These are phyloP conservation scores for Epicauta chinensis DNA, from an alignment of 1,140 invertebrate species.

Conservation along the genomic window DNA sequence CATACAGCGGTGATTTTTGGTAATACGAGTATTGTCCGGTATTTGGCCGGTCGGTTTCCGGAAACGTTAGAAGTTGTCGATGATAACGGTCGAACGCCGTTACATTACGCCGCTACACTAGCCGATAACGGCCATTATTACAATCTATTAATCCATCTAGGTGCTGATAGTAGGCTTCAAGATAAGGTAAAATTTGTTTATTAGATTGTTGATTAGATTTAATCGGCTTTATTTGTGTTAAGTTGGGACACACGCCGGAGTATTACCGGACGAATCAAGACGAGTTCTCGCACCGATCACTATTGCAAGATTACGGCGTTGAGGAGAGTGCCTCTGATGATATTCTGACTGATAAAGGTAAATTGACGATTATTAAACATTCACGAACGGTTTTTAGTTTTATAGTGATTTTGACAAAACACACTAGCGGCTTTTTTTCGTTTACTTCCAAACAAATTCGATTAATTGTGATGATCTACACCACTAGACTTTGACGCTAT, in stretches of 20 bases:
- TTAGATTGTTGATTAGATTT: neutral
- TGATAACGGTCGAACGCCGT: slow-evolving; percentile 75
- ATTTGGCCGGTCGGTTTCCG: slow-evolving; percentile 72
- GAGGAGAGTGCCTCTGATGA: slow-evolving; percentile 56
- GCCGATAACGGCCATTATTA: slow-evolving; percentile 85
- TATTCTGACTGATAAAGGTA: slow-evolving; percentile 72
- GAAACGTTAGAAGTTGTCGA: slow-evolving; percentile 71
- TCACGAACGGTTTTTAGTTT: too few relatives aligned
- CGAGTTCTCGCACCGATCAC: slow-evolving; percentile 60
- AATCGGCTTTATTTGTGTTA: neutral
- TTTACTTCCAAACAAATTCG: slow-evolving; percentile 1
- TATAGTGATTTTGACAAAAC: neutral
- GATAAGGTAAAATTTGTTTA: slow-evolving; percentile 64
- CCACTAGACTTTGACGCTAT: too few relatives aligned
- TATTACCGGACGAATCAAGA: slow-evolving; percentile 64
- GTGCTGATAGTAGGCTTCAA: slow-evolving; percentile 71
- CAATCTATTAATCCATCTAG: slow-evolving; percentile 75
- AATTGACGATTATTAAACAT: too few relatives aligned
- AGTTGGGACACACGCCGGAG: slow-evolving; percentile 70
- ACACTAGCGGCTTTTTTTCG: slow-evolving; percentile 17
- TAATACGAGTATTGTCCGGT: slow-evolving; percentile 58
- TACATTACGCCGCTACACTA: slow-evolving; percentile 84
- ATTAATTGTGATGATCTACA: too few relatives aligned
- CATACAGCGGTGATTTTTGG: slow-evolving; percentile 87
- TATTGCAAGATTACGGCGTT: slow-evolving; percentile 64